A percentile compares a stretch with the other conserved stretches of the same genome.
Evolutionary conservation across 2,888 invertebrate genomes (phyloP).

Genomic region (Idaea straminata): DNA sequence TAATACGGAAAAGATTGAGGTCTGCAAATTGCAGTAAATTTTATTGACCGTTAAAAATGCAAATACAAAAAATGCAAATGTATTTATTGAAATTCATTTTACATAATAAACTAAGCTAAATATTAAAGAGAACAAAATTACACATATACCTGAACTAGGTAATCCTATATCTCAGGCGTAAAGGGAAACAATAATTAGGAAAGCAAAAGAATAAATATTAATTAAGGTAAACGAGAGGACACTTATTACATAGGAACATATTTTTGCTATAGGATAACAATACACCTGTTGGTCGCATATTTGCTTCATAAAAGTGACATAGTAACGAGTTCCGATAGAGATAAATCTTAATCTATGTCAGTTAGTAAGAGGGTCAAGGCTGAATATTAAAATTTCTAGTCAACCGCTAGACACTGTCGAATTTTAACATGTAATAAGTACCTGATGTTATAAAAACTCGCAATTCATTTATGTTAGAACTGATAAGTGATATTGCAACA

Average conservation of each 20-base stretch:
- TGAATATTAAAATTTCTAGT: slow-evolving; percentile 10
- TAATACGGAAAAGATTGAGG: background rate
- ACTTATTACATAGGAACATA: no score
- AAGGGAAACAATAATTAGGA: no score
- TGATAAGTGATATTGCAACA: background rate
- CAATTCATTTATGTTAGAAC: background rate
- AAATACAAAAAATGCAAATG: background rate
- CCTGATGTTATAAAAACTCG: background rate
- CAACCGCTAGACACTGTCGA: background rate
- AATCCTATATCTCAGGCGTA: no score
- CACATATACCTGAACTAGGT: no score
- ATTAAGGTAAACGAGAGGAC: no score
- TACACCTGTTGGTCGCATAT: background rate
- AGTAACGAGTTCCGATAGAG: slow-evolving; percentile 3
- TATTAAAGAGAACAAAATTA: no score
- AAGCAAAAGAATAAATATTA: no score
- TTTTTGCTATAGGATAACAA: no score
- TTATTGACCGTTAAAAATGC: background rate
- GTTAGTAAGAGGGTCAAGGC: slow-evolving; percentile 43
- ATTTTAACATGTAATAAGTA: background rate
- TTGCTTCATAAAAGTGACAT: background rate
- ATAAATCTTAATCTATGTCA: slow-evolving; percentile 14
- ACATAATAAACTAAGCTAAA: no score
- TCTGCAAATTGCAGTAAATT: background rate
- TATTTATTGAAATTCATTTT: no score